Conservation (phyloP, 2,113 vertebrate species). For the Oxygymnocypris stewartii region DNA sequence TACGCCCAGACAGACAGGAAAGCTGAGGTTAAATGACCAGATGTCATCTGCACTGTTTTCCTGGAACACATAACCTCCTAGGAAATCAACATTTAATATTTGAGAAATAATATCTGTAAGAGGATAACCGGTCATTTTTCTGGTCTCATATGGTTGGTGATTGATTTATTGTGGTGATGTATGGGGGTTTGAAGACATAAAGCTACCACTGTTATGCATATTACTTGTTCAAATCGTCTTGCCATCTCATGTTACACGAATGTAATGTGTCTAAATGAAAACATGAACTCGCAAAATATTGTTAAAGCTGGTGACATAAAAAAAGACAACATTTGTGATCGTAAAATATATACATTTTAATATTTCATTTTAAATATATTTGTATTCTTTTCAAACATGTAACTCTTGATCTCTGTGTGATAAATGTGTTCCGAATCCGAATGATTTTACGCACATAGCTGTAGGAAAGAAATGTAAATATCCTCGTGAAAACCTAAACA, state of each 20-base stretch:
- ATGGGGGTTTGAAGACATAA: neutral
- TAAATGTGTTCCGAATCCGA: slow-evolving; percentile 29
- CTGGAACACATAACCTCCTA: slow-evolving; percentile 30
- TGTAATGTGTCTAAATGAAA: neutral
- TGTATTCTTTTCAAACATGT: slow-evolving; percentile 25
- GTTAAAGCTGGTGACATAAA: neutral
- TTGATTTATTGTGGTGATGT: neutral
- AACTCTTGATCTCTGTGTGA: slow-evolving; percentile 9
- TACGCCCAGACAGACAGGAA: slow-evolving; percentile 45
- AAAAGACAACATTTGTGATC: slow-evolving; percentile 11
- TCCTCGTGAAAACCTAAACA: slow-evolving; percentile 23
- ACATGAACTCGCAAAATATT: no score
- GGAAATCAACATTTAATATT: slow-evolving; percentile 37
- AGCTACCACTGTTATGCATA: neutral
- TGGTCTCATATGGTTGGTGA: neutral
- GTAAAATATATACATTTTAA: neutral
- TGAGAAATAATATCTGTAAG: neutral
- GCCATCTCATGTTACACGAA: neutral
- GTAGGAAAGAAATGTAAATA: slow-evolving; percentile 22
- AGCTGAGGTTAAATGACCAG: slow-evolving; percentile 40
- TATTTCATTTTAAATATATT: slow-evolving; percentile 31
- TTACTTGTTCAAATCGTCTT: neutral
- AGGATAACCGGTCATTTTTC: neutral
- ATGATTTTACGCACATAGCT: slow-evolving; percentile 28
- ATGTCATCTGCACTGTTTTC: slow-evolving; percentile 53